phyloP scores from a whole-genome alignment of 1,140 invertebrate species.

The Diorhabda carinulata region DNA sequence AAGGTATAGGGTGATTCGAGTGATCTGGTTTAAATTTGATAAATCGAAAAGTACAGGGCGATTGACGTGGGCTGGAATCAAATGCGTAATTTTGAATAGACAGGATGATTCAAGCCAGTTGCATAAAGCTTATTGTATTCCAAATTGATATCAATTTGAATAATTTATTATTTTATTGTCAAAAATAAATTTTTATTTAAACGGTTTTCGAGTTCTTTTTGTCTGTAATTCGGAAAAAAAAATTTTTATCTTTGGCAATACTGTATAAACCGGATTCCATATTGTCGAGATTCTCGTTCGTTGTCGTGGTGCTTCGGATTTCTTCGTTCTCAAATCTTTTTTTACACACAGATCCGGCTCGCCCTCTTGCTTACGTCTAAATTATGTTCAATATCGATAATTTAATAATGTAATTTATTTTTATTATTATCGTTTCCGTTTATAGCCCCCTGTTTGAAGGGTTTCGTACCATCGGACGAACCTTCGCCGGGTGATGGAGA shows the following conservation, averaged over 20 bases:
- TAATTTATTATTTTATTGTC: neutral
- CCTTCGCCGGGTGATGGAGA: conserved; percentile 59
- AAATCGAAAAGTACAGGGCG: neutral
- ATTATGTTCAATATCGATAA: neutral
- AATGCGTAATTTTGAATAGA: neutral
- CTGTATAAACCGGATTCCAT: too few relatives aligned
- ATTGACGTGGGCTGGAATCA: neutral
- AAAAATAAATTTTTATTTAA: neutral
- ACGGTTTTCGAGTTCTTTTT: neutral
- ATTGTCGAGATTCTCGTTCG: too few relatives aligned
- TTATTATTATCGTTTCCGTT: neutral
- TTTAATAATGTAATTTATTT: neutral
- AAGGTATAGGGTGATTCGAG: neutral
- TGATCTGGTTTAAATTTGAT: neutral
- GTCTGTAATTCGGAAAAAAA: neutral
- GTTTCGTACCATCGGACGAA: conserved; percentile 50
- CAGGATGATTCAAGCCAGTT: neutral
- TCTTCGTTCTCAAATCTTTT: too few relatives aligned
- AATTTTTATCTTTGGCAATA: neutral
- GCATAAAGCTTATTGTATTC: neutral
- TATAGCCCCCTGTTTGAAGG: conserved; percentile 72
- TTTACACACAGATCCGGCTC: neutral
- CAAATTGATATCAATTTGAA: neutral
- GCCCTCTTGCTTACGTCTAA: neutral
- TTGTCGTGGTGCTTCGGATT: too few relatives aligned